Evolutionary conservation across 2,113 vertebrate genomes (phyloP).

Genomic region (Phodopus roborovskii): DNA sequence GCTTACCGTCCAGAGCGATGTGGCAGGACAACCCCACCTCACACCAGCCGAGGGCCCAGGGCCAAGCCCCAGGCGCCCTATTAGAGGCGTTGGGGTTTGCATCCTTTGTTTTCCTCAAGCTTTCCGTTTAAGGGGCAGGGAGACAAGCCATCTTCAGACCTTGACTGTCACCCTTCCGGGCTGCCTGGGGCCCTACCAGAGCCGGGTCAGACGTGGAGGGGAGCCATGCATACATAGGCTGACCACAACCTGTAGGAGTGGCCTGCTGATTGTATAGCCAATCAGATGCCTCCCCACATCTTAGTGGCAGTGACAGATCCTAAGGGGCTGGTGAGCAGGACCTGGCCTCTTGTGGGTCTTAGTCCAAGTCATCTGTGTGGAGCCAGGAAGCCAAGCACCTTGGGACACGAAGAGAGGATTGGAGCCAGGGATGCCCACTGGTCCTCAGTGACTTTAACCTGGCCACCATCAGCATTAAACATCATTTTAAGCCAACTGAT

Average conservation of each 20-base stretch:
- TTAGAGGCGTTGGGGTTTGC: not conserved
- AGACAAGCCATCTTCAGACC: not conserved
- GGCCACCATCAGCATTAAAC: rapidly evolving
- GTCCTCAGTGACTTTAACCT: not conserved
- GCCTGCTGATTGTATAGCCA: not conserved
- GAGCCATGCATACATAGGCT: not conserved
- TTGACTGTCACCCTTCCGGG: not conserved
- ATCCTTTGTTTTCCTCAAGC: not conserved
- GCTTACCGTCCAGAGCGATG: not conserved
- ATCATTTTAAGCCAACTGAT: not conserved
- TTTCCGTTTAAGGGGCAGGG: not conserved
- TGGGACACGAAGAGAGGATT: rapidly evolving
- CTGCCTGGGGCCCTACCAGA: too few relatives aligned
- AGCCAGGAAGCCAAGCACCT: rapidly evolving
- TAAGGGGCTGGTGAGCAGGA: not conserved
- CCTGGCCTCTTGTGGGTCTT: not conserved
- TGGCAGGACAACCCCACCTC: not conserved
- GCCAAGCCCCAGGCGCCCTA: not conserved
- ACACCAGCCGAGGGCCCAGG: not conserved
- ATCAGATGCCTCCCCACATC: not conserved
- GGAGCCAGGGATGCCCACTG: not conserved
- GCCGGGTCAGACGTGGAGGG: not conserved
- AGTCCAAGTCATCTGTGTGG: rapidly evolving
- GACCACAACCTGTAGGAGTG: not conserved
- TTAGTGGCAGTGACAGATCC: too few relatives aligned